phyloP scores from a whole-genome alignment of 2,113 vertebrate species.

The Sapayoa aenigma region DNA sequence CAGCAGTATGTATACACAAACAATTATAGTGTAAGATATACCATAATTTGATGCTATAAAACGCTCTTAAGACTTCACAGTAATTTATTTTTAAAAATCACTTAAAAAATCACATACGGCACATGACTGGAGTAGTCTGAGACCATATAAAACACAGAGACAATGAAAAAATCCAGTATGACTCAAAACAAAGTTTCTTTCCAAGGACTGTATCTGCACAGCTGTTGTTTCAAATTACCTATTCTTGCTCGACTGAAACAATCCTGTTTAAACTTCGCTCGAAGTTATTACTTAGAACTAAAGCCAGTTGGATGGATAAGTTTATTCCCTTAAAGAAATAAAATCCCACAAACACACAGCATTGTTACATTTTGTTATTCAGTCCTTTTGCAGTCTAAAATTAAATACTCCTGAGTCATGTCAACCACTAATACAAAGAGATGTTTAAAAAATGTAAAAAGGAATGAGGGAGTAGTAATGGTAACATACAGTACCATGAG shows the following conservation, averaged over 20 bases:
- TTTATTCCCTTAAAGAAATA: constrained; percentile 9
- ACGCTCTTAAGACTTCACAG: neutral
- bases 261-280: constrained; percentile 12
- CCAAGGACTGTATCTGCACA: neutral
- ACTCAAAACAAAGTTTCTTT: constrained; percentile 30
- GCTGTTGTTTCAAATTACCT: neutral
- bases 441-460: constrained; percentile 68
- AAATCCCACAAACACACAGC: neutral
- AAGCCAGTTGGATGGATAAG: neutral
- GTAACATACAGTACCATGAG: constrained; percentile 98
- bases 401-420: constrained; percentile 60
- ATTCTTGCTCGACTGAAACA: neutral
- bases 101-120: neutral
- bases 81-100: neutral
- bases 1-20: neutral
- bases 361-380: constrained; percentile 21
- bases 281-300: constrained; percentile 18
- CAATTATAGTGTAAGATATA: neutral
- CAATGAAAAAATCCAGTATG: neutral
- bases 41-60: neutral
- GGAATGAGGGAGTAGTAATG: constrained; percentile 93
- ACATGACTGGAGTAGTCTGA: neutral
- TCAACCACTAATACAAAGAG: constrained; percentile 67
- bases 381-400: constrained; percentile 49
- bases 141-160: neutral